Conservation (phyloP, 2,888 invertebrate genomes). For the Notocelia uddmanniana region DNA sequence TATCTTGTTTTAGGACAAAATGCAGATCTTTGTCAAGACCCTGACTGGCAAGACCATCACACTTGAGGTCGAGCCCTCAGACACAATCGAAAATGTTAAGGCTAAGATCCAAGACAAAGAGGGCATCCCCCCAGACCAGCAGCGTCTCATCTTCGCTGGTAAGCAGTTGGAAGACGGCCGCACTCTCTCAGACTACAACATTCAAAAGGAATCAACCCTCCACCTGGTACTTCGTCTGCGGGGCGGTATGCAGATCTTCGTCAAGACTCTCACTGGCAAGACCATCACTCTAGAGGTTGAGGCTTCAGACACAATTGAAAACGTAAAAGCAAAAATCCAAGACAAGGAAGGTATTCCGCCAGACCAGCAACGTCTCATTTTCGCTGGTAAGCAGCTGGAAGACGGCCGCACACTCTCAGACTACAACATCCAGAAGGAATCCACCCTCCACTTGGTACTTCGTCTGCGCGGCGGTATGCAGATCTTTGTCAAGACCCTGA, state of each 20-base stretch:
- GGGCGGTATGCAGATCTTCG: slow-evolving; percentile 86
- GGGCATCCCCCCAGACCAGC: slow-evolving; percentile 86
- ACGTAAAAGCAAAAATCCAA: slow-evolving; percentile 86
- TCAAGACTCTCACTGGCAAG: slow-evolving; percentile 56
- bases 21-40: slow-evolving; percentile 60
- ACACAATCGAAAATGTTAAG: slow-evolving; percentile 87
- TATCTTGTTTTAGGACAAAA: slow-evolving; percentile 58
- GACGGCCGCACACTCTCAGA: slow-evolving; percentile 88
- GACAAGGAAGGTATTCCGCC: slow-evolving; percentile 83
- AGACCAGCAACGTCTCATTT: slow-evolving; percentile 87
- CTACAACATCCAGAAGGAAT: slow-evolving; percentile 88
- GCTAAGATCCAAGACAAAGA: slow-evolving; percentile 84
- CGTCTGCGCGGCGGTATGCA: slow-evolving; percentile 88
- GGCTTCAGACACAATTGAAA: slow-evolving; percentile 87
- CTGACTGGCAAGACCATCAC: slow-evolving; percentile 69
- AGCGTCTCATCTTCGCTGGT: slow-evolving; percentile 87
- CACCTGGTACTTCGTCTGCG: slow-evolving; percentile 87
- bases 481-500: slow-evolving; percentile 83
- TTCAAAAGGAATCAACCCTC: slow-evolving; percentile 87
- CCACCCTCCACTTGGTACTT: slow-evolving; percentile 85
- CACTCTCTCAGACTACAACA: slow-evolving; percentile 88
- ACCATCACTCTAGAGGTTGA: slow-evolving; percentile 85
- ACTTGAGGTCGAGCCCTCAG: slow-evolving; percentile 85
- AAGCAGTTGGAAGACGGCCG: slow-evolving; percentile 89
- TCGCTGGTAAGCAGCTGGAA: slow-evolving; percentile 89